Percentiles rank a stretch among this genome's conserved stretches.
Evolutionary conservation across 2,888 invertebrate genomes (phyloP).

Genomic region (Cetonia aurata): DNA sequence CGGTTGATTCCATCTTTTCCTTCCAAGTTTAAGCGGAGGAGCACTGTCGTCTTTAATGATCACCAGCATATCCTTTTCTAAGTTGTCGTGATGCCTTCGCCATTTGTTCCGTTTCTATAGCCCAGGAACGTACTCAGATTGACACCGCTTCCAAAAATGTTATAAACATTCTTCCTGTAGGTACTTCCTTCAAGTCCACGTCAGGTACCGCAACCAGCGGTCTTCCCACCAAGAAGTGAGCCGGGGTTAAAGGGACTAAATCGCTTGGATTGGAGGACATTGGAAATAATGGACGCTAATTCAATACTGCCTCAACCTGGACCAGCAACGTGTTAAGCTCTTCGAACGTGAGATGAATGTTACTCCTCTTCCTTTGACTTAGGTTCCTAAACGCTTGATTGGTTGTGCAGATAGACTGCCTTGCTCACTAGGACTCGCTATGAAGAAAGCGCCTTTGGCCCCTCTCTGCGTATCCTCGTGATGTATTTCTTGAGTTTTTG

Average conservation of each 20-base stretch:
- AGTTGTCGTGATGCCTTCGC: slow-evolving; percentile 42
- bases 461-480: too few relatives aligned
- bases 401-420: too few relatives aligned
- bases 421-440: too few relatives aligned
- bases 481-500: too few relatives aligned
- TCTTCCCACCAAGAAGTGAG: slow-evolving; percentile 5
- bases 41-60: slow-evolving; percentile 53
- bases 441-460: too few relatives aligned
- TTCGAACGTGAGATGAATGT: too few relatives aligned
- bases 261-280: too few relatives aligned
- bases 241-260: background rate
- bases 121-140: slow-evolving; percentile 46
- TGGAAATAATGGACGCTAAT: too few relatives aligned
- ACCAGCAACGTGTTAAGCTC: too few relatives aligned
- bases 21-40: slow-evolving; percentile 48
- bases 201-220: slow-evolving; percentile 7
- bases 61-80: slow-evolving; percentile 52
- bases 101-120: slow-evolving; percentile 54
- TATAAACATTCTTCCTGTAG: slow-evolving; percentile 49
- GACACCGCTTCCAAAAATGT: slow-evolving; percentile 43
- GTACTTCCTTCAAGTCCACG: slow-evolving; percentile 21
- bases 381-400: too few relatives aligned
- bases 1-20: slow-evolving; percentile 39
- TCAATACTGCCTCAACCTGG: too few relatives aligned
- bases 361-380: too few relatives aligned